A percentile compares a stretch with the other conserved stretches of the same genome.
Conservation (phyloP, 2,797 vertebrate species). For the Brotula barbata region DNA sequence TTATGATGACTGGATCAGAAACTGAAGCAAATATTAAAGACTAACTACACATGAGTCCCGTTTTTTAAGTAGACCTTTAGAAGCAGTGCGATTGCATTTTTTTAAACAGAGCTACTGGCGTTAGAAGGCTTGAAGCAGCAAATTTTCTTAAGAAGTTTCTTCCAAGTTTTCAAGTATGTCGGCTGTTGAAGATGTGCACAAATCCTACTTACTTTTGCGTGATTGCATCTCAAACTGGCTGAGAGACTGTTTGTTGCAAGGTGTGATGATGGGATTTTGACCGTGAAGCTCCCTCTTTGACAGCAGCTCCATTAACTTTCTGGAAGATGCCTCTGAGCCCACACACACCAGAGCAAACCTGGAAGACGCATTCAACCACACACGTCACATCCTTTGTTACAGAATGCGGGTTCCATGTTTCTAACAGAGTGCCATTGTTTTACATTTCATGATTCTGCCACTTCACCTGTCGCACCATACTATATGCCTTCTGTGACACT, state of each 20-base stretch:
- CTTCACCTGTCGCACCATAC: no score
- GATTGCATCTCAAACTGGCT: conserved; percentile 99
- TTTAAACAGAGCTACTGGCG: background rate
- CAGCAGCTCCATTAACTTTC: conserved; percentile 95
- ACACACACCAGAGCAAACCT: conserved; percentile 98
- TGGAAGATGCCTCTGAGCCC: conserved; percentile 94
- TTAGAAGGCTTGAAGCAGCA: no score
- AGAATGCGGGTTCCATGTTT: no score
- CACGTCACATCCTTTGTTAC: no score
- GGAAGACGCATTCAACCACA: conserved; percentile 7
- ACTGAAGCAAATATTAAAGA: background rate
- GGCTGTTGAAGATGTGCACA: no score
- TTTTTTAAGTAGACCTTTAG: no score
- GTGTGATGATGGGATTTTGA: conserved; percentile 96
- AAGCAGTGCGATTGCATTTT: no score
- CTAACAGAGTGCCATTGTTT: no score
- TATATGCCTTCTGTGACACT: no score
- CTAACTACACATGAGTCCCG: background rate
- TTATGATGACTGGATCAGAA: background rate
- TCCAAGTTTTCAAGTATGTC: no score
- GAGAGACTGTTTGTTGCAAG: conserved; percentile 98
- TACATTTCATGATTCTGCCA: no score
- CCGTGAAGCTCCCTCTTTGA: conserved; percentile 97
- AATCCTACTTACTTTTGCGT: conserved; percentile 89
- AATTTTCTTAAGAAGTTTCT: no score